Percentiles rank a stretch among this genome's conserved stretches.
Evolutionary conservation across 64 coral and sea anemone genomes (phyloP).

Genomic region (Pocillopora verrucosa): DNA sequence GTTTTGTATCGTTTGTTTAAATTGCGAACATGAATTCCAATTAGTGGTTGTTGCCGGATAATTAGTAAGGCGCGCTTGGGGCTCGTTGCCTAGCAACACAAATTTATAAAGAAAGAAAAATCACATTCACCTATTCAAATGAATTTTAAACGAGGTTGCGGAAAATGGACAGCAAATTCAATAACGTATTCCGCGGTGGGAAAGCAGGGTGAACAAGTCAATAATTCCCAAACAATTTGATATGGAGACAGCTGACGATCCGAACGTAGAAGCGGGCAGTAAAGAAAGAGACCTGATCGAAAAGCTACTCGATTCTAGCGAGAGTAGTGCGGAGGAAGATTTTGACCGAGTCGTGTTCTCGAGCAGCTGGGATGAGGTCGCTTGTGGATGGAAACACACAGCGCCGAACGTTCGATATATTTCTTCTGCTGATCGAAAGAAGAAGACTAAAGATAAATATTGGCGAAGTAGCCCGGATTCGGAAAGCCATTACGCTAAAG

Average conservation of each 20-base stretch:
- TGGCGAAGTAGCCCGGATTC: slow-evolving; percentile 45
- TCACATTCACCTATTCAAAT: background rate
- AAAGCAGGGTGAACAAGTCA: background rate
- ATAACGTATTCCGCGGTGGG: background rate
- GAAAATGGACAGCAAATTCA: background rate
- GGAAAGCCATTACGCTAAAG: slow-evolving; percentile 73
- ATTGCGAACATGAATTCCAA: no score
- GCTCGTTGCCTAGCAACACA: slow-evolving; percentile 20
- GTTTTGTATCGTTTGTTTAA: no score
- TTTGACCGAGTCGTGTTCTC: slow-evolving; percentile 63
- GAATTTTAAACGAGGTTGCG: background rate
- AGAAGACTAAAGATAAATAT: slow-evolving; percentile 79
- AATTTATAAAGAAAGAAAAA: slow-evolving; percentile 14
- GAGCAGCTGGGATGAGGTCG: slow-evolving; percentile 70
- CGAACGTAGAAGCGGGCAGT: background rate
- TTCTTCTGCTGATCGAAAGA: slow-evolving; percentile 56
- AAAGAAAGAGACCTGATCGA: slow-evolving; percentile 10
- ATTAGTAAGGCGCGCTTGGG: background rate
- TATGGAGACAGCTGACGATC: background rate
- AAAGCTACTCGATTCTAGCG: slow-evolving; percentile 22
- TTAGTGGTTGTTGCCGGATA: background rate
- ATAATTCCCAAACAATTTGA: background rate
- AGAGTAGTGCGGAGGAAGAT: slow-evolving; percentile 44
- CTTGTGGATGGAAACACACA: slow-evolving; percentile 72
- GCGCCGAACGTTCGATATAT: slow-evolving; percentile 78